These are phyloP conservation scores for Mythimna loreyi DNA, from an alignment of 2,888 invertebrate species.

Conservation along the genomic window DNA sequence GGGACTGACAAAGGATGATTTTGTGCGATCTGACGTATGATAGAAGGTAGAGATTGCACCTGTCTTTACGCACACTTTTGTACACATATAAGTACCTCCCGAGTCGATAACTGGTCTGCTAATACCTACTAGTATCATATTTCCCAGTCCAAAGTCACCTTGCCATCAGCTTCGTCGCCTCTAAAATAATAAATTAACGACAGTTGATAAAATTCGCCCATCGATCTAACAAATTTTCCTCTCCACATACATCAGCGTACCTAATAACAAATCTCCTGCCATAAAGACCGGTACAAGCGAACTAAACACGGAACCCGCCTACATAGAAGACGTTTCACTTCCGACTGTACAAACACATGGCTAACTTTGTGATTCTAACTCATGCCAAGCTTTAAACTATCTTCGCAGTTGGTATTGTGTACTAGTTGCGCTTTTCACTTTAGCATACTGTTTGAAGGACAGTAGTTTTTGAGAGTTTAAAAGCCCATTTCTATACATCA, in stretches of 20 bases:
- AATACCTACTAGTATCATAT: too few relatives aligned
- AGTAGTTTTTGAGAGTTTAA: not conserved
- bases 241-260: conserved; percentile 2
- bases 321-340: conserved; percentile 37
- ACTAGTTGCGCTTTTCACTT: conserved; percentile 10
- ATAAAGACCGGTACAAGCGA: conserved; percentile 10
- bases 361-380: conserved; percentile 37
- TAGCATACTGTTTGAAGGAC: not conserved
- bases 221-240: not conserved
- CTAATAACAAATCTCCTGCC: conserved; percentile 29
- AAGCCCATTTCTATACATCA: too few relatives aligned
- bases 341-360: conserved; percentile 27
- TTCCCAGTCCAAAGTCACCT: too few relatives aligned
- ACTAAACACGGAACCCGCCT: conserved; percentile 39
- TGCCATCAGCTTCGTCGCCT: not conserved
- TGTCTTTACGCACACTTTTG: too few relatives aligned
- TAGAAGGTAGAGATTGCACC: too few relatives aligned
- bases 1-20: not conserved
- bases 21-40: too few relatives aligned
- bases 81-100: too few relatives aligned
- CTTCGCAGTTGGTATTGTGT: conserved; percentile 10
- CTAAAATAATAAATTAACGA: not conserved
- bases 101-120: too few relatives aligned
- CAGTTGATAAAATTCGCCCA: not conserved
- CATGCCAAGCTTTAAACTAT: conserved; percentile 34